Evolutionary conservation across 2,797 vertebrate genomes (phyloP), one percentile per base, ranked within the genome.

Genomic region (Lutra lutra): DNA sequence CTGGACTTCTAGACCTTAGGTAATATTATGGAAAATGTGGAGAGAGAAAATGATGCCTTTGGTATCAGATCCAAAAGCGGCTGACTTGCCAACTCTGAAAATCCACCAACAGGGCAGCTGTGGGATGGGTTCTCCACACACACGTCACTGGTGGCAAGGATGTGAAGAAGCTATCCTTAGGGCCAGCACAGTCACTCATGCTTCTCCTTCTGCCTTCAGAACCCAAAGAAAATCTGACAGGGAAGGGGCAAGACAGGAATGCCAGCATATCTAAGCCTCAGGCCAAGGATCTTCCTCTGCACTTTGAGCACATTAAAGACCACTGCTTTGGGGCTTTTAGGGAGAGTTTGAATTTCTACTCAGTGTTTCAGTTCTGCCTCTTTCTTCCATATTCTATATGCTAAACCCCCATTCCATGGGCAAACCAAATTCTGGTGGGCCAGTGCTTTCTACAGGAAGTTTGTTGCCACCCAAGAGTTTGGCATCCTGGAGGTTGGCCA

Each of bases 21-120:
- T 75, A 35, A 40, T 35, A 40, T 14, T 2, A 64, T 21, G 54
- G 10, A 43, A 62, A 54, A 80, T 3, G 20, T 66, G 46, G 40
- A 86, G 46, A 77, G 60, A 66, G 70, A 91, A 90, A 79, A 78
- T 17, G 23, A 79, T n/a, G 51, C 18, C 56, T 73, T 73, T 60
- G 5, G 5, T 21, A 40, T 18, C 9, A 23, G 56, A 86, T 56
- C 40, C 40, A 72, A 48, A 72, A 86, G 40, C 23, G 25, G 27
- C 56, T 62, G 29, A 94, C 51, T n/a, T 77, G 35, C 7, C 38
- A 2, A 29, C 14, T 56, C 43, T 0, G 0, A 15, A 38, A 40
- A 3, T 40, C 73, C 43, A n/a, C 58, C 25, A 43, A 15, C 0
- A 6, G 35, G 43, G 27, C 11, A 60, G 75, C 4, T 1, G 2